A percentile compares a stretch with the other conserved stretches of the same genome.
Evolutionary conservation across 2,113 vertebrate species (phyloP).

Genomic region (Mesocricetus auratus): DNA sequence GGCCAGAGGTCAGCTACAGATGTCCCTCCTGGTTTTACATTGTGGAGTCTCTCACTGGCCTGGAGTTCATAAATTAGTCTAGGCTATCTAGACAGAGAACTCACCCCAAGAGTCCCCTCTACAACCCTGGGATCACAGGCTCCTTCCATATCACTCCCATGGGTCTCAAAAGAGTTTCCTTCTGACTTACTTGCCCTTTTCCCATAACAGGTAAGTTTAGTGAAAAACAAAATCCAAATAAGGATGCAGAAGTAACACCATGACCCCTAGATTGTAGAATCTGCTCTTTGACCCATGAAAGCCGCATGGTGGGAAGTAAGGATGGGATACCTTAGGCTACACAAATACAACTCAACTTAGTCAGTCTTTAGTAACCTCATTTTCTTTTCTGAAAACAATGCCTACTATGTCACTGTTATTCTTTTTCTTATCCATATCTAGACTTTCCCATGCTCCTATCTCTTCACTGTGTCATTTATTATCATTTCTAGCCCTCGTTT

Average conservation of each 20-base stretch:
- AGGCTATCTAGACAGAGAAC: not conserved
- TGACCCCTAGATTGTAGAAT: not conserved
- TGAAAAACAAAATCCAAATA: not conserved
- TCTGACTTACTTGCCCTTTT: conserved; percentile 37
- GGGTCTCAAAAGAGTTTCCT: not conserved
- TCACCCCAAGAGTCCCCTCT: no score
- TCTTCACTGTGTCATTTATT: not conserved
- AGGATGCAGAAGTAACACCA: not conserved
- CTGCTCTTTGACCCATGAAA: not conserved
- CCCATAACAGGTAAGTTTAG: not conserved
- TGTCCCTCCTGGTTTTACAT: not conserved
- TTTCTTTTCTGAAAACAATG: conserved; percentile 31
- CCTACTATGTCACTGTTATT: not conserved
- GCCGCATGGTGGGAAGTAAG: not conserved
- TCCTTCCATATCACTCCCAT: fast-evolving
- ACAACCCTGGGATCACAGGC: not conserved
- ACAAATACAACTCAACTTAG: conserved; percentile 39
- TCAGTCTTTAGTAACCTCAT: not conserved
- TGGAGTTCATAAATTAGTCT: not conserved
- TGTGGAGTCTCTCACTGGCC: not conserved
- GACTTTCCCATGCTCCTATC: conserved; percentile 40
- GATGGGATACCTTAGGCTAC: not conserved
- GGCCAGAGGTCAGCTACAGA: not conserved
- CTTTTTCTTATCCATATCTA: conserved; percentile 59
- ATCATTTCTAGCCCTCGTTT: conserved; percentile 22